Percentiles rank a stretch among this genome's conserved stretches.
Conservation (phyloP, 2,888 invertebrate genomes). For the Harpalus rubripes region DNA sequence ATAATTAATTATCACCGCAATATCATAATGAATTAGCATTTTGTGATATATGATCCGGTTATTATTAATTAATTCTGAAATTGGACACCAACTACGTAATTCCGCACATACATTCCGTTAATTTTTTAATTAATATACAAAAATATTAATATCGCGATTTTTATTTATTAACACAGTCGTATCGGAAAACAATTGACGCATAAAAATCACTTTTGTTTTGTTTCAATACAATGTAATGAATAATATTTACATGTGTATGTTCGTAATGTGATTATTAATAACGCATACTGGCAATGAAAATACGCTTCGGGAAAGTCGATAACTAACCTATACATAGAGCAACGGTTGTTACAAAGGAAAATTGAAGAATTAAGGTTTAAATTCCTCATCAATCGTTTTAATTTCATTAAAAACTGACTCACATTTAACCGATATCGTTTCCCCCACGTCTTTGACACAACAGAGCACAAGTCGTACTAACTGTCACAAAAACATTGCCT, state of each 20-base stretch:
- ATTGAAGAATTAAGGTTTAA: neutral
- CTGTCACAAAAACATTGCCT: slow-evolving; percentile 68
- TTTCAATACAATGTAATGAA: neutral
- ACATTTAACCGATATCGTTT: slow-evolving; percentile 30
- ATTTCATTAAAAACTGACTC: slow-evolving; percentile 55
- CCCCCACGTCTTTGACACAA: slow-evolving; percentile 31
- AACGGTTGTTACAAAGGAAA: neutral
- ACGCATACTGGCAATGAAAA: neutral
- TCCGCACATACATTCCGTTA: neutral
- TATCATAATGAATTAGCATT: slow-evolving; percentile 25
- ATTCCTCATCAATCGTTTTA: slow-evolving; percentile 40
- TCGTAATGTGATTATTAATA: neutral
- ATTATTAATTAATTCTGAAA: slow-evolving; percentile 37
- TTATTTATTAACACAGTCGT: neutral
- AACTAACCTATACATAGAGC: neutral
- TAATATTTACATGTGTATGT: neutral
- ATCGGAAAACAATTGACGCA: neutral
- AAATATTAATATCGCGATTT: neutral
- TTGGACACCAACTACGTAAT: neutral
- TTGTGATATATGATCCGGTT: slow-evolving; percentile 29
- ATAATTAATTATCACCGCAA: slow-evolving; percentile 15
- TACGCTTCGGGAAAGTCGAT: neutral
- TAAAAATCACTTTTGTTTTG: neutral
- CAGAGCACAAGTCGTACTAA: slow-evolving; percentile 66
- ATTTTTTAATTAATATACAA: slow-evolving; percentile 10